These are phyloP conservation scores for Columba guinea DNA, from an alignment of 2,797 vertebrate genomes.

Conservation along the genomic window DNA sequence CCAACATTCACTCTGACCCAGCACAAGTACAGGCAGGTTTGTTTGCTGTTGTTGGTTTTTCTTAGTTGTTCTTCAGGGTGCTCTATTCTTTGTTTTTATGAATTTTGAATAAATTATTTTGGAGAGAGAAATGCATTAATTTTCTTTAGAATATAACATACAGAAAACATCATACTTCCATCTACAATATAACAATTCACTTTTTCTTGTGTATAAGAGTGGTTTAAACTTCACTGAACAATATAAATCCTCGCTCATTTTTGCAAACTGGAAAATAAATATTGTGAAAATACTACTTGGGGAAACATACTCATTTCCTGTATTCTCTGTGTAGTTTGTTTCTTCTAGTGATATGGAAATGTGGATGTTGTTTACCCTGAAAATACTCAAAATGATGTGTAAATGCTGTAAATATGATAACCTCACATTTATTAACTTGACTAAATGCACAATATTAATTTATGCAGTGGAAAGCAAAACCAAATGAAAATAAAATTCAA, in stretches of 20 bases:
- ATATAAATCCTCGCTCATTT: neutral
- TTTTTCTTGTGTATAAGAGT: neutral
- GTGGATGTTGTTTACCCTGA: conserved; percentile 2
- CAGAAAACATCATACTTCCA: neutral
- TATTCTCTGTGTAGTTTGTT: neutral
- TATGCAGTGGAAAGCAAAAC: neutral
- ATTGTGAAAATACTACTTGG: conserved; percentile 17
- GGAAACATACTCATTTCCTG: conserved; percentile 37
- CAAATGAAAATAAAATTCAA: neutral
- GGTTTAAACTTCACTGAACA: conserved; percentile 29
- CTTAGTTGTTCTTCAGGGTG: neutral
- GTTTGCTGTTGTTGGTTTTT: neutral
- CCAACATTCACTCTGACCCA: neutral
- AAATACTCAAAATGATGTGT: neutral
- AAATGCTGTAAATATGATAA: neutral
- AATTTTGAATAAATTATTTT: neutral
- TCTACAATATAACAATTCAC: neutral
- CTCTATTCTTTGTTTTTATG: neutral
- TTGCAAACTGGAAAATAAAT: conserved; percentile 10
- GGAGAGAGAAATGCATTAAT: neutral
- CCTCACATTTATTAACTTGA: neutral
- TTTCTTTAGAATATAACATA: neutral
- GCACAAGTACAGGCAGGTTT: neutral
- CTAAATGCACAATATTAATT: neutral
- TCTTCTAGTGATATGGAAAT: neutral